phyloP scores from a whole-genome alignment of 1,140 invertebrate species.

The Antheraea mylitta region DNA sequence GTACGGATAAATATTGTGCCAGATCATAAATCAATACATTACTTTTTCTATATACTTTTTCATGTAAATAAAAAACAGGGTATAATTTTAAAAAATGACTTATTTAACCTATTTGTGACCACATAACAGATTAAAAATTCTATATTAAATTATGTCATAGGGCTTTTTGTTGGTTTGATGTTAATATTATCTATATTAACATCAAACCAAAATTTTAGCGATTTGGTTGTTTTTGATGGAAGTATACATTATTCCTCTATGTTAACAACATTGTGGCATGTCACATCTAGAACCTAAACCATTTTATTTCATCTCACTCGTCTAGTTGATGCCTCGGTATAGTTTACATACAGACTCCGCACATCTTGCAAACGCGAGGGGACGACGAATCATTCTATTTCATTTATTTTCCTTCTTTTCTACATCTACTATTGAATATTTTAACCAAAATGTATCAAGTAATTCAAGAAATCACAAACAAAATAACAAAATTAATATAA shows the following conservation, averaged over 20 bases:
- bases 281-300: constrained; percentile 28
- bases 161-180: too few relatives aligned
- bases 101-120: background rate
- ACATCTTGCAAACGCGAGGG: constrained; percentile 40
- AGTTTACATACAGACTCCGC: constrained; percentile 35
- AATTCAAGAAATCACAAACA: constrained; percentile 26
- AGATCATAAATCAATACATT: too few relatives aligned
- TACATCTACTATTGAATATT: constrained; percentile 10
- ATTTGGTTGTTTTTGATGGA: background rate
- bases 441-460: constrained; percentile 3
- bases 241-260: background rate
- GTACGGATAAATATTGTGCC: too few relatives aligned
- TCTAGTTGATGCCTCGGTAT: constrained; percentile 34
- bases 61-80: too few relatives aligned
- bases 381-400: constrained; percentile 41
- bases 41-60: too few relatives aligned
- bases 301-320: constrained; percentile 13
- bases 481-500: constrained; percentile 1
- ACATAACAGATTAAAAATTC: background rate
- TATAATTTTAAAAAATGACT: too few relatives aligned
- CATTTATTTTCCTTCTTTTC: constrained; percentile 40
- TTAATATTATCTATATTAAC: too few relatives aligned
- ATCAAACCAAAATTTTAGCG: background rate
- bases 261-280: background rate
- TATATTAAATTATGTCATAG: background rate